These are phyloP conservation scores for Athalia cordata DNA, from an alignment of 2,888 invertebrate genomes.

Conservation along the genomic window DNA sequence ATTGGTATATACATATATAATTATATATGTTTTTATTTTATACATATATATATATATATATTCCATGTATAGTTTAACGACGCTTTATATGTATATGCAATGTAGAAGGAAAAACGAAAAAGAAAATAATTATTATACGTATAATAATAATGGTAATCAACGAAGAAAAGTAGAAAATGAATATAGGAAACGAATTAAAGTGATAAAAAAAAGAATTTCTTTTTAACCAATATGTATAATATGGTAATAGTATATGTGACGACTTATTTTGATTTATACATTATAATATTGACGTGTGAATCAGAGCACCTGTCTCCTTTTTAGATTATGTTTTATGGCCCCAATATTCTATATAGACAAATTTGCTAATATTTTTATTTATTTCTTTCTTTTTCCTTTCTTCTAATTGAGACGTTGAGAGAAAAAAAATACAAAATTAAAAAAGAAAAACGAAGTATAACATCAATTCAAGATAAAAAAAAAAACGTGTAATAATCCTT, in stretches of 20 bases:
- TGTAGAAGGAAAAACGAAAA: neutral
- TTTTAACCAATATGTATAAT: constrained; percentile 40
- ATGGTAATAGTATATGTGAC: constrained; percentile 49
- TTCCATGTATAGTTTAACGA: constrained; percentile 7
- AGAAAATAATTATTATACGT: neutral
- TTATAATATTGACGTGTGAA: constrained; percentile 61
- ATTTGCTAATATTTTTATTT: neutral
- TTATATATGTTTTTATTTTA: constrained; percentile 2
- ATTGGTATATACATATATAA: constrained; percentile 2
- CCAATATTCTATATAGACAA: constrained; percentile 67
- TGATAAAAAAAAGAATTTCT: neutral
- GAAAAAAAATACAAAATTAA: constrained; percentile 4
- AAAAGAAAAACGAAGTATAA: neutral
- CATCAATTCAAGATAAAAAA: neutral
- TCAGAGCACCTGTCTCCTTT: constrained; percentile 62
- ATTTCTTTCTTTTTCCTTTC: constrained; percentile 7
- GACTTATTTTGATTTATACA: constrained; percentile 51
- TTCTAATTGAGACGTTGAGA: constrained; percentile 24
- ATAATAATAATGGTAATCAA: neutral
- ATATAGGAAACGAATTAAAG: constrained; percentile 52
- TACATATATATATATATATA: constrained; percentile 2
- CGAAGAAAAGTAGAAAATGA: constrained; percentile 46
- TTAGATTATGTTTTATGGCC: constrained; percentile 71
- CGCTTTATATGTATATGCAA: constrained; percentile 18
- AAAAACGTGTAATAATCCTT: neutral